Evolutionary conservation across 2,113 vertebrate species (phyloP).

Genomic region (Aix galericulata): DNA sequence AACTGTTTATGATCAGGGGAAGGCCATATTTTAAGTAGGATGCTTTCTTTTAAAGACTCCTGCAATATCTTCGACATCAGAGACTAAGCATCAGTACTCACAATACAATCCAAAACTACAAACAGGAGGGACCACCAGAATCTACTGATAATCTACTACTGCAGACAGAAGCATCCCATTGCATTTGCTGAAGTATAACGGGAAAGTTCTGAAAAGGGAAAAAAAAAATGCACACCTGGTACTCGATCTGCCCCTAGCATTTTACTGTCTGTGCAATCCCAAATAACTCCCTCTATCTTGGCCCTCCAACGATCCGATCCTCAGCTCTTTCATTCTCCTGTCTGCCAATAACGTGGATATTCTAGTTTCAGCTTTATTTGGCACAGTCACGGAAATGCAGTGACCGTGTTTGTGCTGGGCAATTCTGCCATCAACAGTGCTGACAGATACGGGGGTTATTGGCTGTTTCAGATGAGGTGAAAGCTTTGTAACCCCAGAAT

Average conservation of each 20-base stretch:
- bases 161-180: background rate
- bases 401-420: background rate
- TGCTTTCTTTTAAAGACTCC: conserved; percentile 25
- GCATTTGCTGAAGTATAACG: background rate
- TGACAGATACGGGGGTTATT: background rate
- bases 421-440: background rate
- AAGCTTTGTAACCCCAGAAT: background rate
- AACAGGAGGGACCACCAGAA: background rate
- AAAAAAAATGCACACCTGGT: background rate
- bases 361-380: background rate
- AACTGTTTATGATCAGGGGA: background rate
- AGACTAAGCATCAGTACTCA: background rate
- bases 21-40: background rate
- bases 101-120: background rate
- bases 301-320: background rate
- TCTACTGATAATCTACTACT: background rate
- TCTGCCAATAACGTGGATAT: background rate
- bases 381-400: background rate
- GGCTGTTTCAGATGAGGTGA: background rate
- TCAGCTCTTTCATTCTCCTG: background rate
- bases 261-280: background rate
- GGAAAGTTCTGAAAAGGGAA: background rate
- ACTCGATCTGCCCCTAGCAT: background rate
- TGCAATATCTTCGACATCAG: conserved; percentile 15
- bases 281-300: background rate